Base-by-base conservation (phyloP, 2,113 vertebrate genomes). In the Prinia subflava region DNA sequence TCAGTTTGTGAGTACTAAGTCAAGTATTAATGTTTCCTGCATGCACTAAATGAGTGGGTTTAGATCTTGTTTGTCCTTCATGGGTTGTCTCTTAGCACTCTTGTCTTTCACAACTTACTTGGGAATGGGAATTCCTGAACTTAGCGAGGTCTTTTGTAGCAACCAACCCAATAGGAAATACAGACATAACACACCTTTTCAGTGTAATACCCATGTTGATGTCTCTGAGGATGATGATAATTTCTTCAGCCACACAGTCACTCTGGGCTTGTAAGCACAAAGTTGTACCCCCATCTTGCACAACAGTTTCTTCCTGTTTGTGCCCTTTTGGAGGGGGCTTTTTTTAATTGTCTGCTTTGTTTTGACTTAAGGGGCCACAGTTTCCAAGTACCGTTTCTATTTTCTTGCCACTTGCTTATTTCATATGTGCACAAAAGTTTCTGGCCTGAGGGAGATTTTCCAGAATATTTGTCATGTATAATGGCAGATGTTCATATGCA, bases 361-460 rank as follows among this genome's bases (percentile, higher is more conserved):
- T 78, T 94, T 87, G 69, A 75, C 52, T 17, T 31, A 62, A 91
- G 95, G 30, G 25, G 50, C 67, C 82, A 35, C 53, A 20, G 55
- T 92, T 95, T 83, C 89, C 68, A 94, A 90, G 71, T 55, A 55
- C 17, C 42, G 74, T 88, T 93, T 95, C 64, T 94, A 1, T 90
- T 94, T 95, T 83, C 44, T 24, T 37, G 15, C 57, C 59, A 60
- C 75, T 82, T 85, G 78, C 21, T 87, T 94, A n/a, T 92, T 95
- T 84, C 50, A 28, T 69, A 37, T 19, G 28, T 88, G 55, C 64
- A 41, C n/a, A 53, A n/a, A 83, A 70, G 59, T 92, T 57, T 87
- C 70, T 74, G 64, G 55, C 47, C 50, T 27, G 9, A 1, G 8
- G 67, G 71, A 90, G 8, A 31, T 87, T 88, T 96, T 95, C n/a